These are phyloP conservation scores for Psittacula echo DNA, from an alignment of 2,797 vertebrate genomes.

Conservation along the genomic window DNA sequence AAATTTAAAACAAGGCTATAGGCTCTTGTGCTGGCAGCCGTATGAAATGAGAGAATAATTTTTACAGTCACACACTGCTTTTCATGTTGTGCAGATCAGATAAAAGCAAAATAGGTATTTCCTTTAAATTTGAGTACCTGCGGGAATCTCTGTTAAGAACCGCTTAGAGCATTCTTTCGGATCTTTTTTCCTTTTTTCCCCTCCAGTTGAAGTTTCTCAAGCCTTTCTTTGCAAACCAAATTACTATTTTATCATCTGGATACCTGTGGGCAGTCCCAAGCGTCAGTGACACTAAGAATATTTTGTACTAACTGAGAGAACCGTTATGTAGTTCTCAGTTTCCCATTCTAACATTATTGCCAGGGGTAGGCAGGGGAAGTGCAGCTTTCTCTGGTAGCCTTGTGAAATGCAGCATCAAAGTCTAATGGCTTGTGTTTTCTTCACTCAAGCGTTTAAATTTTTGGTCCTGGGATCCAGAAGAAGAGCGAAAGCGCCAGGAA, in stretches of 20 bases:
- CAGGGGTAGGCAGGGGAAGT: neutral
- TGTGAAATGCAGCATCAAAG: slow-evolving; percentile 63
- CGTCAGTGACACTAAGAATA: neutral
- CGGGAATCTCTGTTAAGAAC: neutral
- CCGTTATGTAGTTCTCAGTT: neutral
- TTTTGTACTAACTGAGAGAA: neutral
- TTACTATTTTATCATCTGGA: neutral
- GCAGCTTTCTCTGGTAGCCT: slow-evolving; percentile 10
- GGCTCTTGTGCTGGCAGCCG: neutral
- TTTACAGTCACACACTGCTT: neutral
- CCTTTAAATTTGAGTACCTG: neutral
- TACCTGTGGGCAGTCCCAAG: neutral
- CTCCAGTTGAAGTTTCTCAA: neutral
- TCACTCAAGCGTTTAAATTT: slow-evolving; percentile 85
- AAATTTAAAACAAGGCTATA: neutral
- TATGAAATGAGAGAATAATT: neutral
- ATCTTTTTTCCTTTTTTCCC: neutral
- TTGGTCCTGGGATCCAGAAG: slow-evolving; percentile 96
- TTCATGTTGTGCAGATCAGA: neutral
- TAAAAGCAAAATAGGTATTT: neutral
- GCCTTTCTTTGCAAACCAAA: slow-evolving; percentile 8
- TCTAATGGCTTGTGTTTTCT: slow-evolving; percentile 80
- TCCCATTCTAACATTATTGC: neutral
- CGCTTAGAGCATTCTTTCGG: neutral
- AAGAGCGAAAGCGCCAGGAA: slow-evolving; percentile 94